These are phyloP conservation scores for Scaptomyza polygonia DNA, from an alignment of 2,888 invertebrate genomes.

Conservation along the genomic window DNA sequence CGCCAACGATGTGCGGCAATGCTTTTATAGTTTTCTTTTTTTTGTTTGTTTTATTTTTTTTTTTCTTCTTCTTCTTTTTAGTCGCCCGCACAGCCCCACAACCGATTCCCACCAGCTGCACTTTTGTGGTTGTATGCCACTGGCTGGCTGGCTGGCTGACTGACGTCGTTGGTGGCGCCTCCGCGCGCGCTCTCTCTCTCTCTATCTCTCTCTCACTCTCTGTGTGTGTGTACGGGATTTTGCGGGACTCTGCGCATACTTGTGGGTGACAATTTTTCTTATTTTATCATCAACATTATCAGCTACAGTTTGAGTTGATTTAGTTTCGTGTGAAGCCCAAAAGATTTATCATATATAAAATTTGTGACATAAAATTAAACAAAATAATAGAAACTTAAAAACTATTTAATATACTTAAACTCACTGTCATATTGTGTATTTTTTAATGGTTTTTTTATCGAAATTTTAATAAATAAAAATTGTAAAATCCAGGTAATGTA, in stretches of 20 bases:
- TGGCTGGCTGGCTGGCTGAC: constrained; percentile 69
- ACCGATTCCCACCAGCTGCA: constrained; percentile 49
- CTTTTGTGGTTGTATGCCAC: constrained; percentile 73
- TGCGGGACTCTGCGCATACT: constrained; percentile 43
- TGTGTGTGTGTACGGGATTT: constrained; percentile 13
- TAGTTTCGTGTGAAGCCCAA: no score
- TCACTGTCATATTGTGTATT: no score
- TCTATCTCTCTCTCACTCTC: no score
- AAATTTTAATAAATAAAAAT: no score
- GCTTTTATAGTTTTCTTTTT: constrained; percentile 62
- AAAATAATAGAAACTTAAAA: no score
- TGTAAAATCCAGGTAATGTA: no score
- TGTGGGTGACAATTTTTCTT: constrained; percentile 69
- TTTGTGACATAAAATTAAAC: no score
- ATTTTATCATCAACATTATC: constrained; percentile 55
- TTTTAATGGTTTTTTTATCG: no score
- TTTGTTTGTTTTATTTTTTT: background rate
- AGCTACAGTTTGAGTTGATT: constrained; percentile 36
- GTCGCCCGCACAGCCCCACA: constrained; percentile 2
- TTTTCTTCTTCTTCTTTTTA: no score
- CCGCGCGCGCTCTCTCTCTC: constrained; percentile 19
- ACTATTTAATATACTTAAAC: no score
- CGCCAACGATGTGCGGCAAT: constrained; percentile 51
- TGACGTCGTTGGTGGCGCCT: constrained; percentile 52
- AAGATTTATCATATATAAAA: no score